Conservation (phyloP, 2,888 invertebrate genomes). For the Lochmaea capreae region DNA sequence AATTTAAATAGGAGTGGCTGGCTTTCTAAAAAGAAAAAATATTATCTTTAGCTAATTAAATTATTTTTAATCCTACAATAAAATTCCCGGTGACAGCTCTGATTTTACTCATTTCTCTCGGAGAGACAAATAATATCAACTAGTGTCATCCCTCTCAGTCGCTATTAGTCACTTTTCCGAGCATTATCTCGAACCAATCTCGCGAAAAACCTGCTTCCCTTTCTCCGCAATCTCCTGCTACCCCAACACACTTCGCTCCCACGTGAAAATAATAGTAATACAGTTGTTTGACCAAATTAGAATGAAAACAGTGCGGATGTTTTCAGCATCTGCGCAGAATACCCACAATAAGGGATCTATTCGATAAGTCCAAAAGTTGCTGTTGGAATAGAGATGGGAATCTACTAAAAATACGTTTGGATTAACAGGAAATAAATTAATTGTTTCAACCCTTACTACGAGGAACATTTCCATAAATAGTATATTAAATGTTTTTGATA, state of each 20-base stretch:
- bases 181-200: slow-evolving; percentile 24
- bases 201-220: slow-evolving; percentile 18
- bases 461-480: not conserved
- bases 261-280: slow-evolving; percentile 50
- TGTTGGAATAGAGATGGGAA: slow-evolving; percentile 43
- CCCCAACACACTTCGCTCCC: slow-evolving; percentile 29
- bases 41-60: too few relatives aligned
- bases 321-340: slow-evolving; percentile 56
- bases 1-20: too few relatives aligned
- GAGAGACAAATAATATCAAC: slow-evolving; percentile 32
- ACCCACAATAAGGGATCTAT: slow-evolving; percentile 55
- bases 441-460: not conserved
- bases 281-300: slow-evolving; percentile 51
- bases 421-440: slow-evolving; percentile 1
- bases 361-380: slow-evolving; percentile 59
- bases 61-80: not conserved
- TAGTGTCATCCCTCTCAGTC: slow-evolving; percentile 31
- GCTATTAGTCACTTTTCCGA: slow-evolving; percentile 35
- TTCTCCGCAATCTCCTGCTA: not conserved
- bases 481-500: too few relatives aligned
- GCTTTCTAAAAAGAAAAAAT: too few relatives aligned
- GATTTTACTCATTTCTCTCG: slow-evolving; percentile 18
- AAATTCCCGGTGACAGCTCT: not conserved
- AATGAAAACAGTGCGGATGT: slow-evolving; percentile 44
- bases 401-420: slow-evolving; percentile 44